Base-by-base conservation (phyloP, 2,888 invertebrate species). In the Scaptomyza polygonia region DNA sequence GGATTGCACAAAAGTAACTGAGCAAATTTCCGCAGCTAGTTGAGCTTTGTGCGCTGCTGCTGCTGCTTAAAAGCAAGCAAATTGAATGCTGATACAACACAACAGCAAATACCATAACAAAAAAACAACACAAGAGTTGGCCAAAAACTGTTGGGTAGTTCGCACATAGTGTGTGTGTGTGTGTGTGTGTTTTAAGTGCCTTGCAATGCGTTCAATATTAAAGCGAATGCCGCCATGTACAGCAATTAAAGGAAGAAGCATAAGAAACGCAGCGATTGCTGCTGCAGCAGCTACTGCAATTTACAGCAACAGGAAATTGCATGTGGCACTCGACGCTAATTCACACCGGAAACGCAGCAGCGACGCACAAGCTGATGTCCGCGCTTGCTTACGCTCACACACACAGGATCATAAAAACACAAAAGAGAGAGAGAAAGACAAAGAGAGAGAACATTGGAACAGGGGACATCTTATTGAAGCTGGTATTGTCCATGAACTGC, bases 21-120 rank as follows among this genome's bases (percentile, higher is more conserved):
- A 86, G 86, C 86, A 84, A 86, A 86, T 88, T 86, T 88, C 81
- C 81, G 81, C 87, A 86, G 82, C 85, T 81, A 85, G 88, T 73
- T 79, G 71, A 72, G 77, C 86, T 79, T 72, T 67, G 68, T 53
- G 43, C 27, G 54, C 36, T 36, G 57, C 44, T 55, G 32, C 44
- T 56, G 62, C 36, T 66, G 61, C 65, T 66, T 59, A 68, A 69
- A 77, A 64, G 65, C 67, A 65, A 75, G 78, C 75, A 77, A 82
- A 86, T 86, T 86, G 75, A 80, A 86, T 83, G 80, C 67, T 86
- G 74, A 72, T 79, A 56, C 69, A 65, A 27, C 34, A 39, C 54
- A 30, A 14, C 40, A 45, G 29, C 48, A 67, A 49, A 39, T 39
- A 16, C 2, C 34, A 43, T n/a, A n/a, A n/a, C n/a, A 11, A 56